phyloP scores from a whole-genome alignment of 2,113 vertebrate species.

The Amblyopsis rosae region DNA sequence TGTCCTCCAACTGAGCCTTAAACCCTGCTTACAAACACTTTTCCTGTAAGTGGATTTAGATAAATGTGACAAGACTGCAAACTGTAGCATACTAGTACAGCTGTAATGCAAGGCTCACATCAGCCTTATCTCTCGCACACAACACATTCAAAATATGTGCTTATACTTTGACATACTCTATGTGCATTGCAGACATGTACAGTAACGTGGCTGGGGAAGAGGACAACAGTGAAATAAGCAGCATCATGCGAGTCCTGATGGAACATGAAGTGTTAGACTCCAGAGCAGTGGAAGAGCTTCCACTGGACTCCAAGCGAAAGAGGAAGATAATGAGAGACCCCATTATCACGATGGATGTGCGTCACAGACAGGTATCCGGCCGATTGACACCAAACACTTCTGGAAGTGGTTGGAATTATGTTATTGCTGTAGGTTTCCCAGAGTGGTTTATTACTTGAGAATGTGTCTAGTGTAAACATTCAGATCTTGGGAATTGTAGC shows the following conservation, averaged over 20 bases:
- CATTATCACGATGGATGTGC: conserved; percentile 86
- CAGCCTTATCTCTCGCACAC: conserved; percentile 43
- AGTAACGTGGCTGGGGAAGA: conserved; percentile 81
- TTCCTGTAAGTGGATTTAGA: not conserved
- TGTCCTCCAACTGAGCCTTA: too few relatives aligned
- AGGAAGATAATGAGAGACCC: conserved; percentile 78
- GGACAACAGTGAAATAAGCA: conserved; percentile 78
- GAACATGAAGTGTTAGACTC: conserved; percentile 79
- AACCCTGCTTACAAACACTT: too few relatives aligned
- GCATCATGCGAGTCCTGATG: conserved; percentile 86
- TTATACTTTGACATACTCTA: not conserved
- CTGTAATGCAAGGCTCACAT: not conserved
- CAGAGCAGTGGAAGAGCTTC: conserved; percentile 73
- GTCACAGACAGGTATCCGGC: conserved; percentile 87
- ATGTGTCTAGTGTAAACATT: too few relatives aligned
- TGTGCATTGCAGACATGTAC: conserved; percentile 81
- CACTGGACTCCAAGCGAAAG: conserved; percentile 65
- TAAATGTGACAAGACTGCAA: not conserved
- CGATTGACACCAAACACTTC: not conserved
- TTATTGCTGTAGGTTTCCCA: not conserved
- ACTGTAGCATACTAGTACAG: not conserved
- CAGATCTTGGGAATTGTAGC: too few relatives aligned
- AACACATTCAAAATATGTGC: conserved; percentile 16
- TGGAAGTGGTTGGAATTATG: not conserved
- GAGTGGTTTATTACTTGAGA: too few relatives aligned